These are phyloP conservation scores for Linnaemya tessellans DNA, from an alignment of 2,888 invertebrate genomes.

Conservation along the genomic window DNA sequence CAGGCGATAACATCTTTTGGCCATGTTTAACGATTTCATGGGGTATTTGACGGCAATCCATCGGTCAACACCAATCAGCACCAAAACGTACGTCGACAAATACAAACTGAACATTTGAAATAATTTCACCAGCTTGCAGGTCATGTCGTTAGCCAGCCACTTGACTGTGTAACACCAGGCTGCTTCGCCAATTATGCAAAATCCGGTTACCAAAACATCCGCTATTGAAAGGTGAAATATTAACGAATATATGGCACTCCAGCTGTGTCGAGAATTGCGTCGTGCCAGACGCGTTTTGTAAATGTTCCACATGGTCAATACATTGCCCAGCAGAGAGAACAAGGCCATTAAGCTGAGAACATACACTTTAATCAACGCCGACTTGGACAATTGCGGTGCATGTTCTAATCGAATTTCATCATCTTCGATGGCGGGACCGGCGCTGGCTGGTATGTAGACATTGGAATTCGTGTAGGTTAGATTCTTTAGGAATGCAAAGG, in stretches of 20 bases:
- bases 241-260: constrained; percentile 89
- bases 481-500: constrained; percentile 58
- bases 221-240: constrained; percentile 93
- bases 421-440: constrained; percentile 63
- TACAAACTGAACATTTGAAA: constrained; percentile 92
- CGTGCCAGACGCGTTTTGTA: constrained; percentile 86
- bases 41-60: constrained; percentile 92
- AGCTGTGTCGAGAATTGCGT: constrained; percentile 85
- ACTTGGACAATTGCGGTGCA: constrained; percentile 87
- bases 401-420: constrained; percentile 84
- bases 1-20: constrained; percentile 87
- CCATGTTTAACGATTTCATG: constrained; percentile 88
- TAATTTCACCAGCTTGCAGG: constrained; percentile 92
- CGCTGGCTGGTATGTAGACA: constrained; percentile 53
- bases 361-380: constrained; percentile 87
- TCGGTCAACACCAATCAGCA: constrained; percentile 91
- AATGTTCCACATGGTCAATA: constrained; percentile 91
- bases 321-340: constrained; percentile 89
- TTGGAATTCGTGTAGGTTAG: constrained; percentile 50
- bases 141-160: constrained; percentile 90
- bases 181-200: constrained; percentile 92
- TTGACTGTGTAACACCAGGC: constrained; percentile 91
- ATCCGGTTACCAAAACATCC: constrained; percentile 91
- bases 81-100: constrained; percentile 91
- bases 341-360: constrained; percentile 88